Conservation (phyloP, 2,797 vertebrate species). For the Ptychobarbus kaznakovi region DNA sequence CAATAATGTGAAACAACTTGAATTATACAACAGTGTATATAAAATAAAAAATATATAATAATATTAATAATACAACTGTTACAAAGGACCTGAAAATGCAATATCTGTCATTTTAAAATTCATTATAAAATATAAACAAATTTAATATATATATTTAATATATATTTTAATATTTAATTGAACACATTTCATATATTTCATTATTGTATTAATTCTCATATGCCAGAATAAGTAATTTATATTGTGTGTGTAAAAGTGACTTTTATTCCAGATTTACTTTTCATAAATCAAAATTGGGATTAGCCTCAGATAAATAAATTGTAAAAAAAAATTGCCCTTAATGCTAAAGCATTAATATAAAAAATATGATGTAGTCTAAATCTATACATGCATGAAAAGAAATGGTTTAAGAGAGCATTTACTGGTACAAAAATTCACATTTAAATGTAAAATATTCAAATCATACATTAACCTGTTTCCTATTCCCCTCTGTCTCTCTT, state of each 20-base stretch:
- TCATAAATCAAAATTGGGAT: not conserved
- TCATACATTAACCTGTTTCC: conserved; percentile 10
- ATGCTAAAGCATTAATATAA: not conserved
- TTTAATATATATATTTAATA: too few species aligned
- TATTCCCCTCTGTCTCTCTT: conserved; percentile 37
- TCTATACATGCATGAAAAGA: not conserved
- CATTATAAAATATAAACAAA: not conserved
- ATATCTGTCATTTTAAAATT: not conserved
- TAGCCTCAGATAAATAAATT: not conserved
- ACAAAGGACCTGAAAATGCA: not conserved
- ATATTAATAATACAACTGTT: not conserved
- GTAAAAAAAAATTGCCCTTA: not conserved
- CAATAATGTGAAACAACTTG: not conserved
- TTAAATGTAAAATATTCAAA: not conserved
- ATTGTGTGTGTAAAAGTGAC: not conserved
- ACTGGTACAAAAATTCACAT: not conserved
- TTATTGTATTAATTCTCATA: too few species aligned
- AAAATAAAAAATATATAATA: not conserved
- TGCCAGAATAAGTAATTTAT: not conserved
- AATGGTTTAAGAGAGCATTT: not conserved
- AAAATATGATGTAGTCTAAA: not conserved
- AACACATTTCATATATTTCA: not conserved
- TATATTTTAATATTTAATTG: not conserved
- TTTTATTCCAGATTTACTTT: not conserved
- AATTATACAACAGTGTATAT: not conserved